Evolutionary conservation across 2,888 invertebrate species (phyloP).

Genomic region (Eupithecia inturbata): DNA sequence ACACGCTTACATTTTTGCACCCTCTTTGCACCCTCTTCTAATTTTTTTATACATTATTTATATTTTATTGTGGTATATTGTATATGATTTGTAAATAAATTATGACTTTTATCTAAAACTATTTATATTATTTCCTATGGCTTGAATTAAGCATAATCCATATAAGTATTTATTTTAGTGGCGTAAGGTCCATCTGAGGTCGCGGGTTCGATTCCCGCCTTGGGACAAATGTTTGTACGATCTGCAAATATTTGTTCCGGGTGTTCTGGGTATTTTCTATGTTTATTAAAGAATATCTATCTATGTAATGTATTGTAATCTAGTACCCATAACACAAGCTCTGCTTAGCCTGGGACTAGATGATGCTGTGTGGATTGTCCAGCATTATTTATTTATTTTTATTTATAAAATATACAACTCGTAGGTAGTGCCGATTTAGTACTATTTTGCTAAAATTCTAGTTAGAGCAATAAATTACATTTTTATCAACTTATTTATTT

Average conservation of each 20-base stretch:
- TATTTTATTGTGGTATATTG: not conserved
- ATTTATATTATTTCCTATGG: not conserved
- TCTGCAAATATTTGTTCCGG: too few relatives aligned
- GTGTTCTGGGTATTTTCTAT: too few relatives aligned
- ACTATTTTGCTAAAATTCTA: not conserved
- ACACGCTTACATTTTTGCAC: not conserved
- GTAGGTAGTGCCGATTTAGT: not conserved
- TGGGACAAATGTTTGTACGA: too few relatives aligned
- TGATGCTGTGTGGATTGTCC: too few relatives aligned
- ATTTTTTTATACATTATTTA: not conserved
- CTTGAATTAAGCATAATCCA: not conserved
- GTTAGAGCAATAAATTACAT: not conserved
- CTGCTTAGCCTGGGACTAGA: too few relatives aligned
- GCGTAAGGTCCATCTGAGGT: too few relatives aligned
- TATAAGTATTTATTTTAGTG: not conserved
- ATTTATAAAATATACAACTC: too few relatives aligned
- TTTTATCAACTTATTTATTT: not conserved
- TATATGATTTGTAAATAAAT: slow-evolving; percentile 2
- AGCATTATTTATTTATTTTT: too few relatives aligned
- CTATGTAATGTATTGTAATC: too few relatives aligned
- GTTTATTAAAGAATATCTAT: too few relatives aligned
- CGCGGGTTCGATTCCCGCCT: too few relatives aligned
- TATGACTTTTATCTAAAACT: not conserved
- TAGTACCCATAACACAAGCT: too few relatives aligned
- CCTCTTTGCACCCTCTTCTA: not conserved